Base-by-base conservation (phyloP, 1,140 invertebrate genomes). In the Cyclina sinensis region DNA sequence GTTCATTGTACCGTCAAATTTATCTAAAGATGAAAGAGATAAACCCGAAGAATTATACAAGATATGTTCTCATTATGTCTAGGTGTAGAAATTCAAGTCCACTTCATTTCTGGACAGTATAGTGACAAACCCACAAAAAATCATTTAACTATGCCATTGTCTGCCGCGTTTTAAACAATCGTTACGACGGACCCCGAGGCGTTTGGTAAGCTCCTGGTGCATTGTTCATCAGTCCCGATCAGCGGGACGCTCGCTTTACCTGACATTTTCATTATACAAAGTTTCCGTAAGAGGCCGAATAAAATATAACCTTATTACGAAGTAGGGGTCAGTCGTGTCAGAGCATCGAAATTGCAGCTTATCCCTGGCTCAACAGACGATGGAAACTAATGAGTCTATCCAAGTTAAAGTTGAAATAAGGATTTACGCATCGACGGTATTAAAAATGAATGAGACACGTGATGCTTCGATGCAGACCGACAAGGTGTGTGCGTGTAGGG, bases 71-170 rank as follows among this genome's bases (percentile, higher is more conserved):
- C 46, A 78, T 86, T 78, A 86, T 78, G 73, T 46, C n/a, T 35
- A 73, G 70, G 83, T 86, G 73, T 59, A 83, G 83, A 86, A 86
- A 86, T 86, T 86, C 83, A 76, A 86, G 76, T 86, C 68, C 18
- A 1, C 83, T 51, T 83, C 68, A 83, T 68, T 83, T 62, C 37
- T 43, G 59, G 37, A 18, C 39, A n/a, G 39, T 11, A 51, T 62
- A 21, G 81, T 48, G 81, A 70, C 65, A 80, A 80, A 46, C 62
- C 59, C 81, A 59, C 37, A 37, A 83, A 83, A n/a, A 68, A 83
- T 83, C 35, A 83, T 68, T 83, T 83, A 83, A 65, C 0, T 46
- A 35, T 2, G 5, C 39, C 48, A 68, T 83, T 83, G 81, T 83
- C 70, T 43, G 59, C 39, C 51, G 24, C 81, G 16, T 43, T 83